Evolutionary conservation across 2,113 vertebrate genomes (phyloP).

Genomic region (Cephalophus harveyi): DNA sequence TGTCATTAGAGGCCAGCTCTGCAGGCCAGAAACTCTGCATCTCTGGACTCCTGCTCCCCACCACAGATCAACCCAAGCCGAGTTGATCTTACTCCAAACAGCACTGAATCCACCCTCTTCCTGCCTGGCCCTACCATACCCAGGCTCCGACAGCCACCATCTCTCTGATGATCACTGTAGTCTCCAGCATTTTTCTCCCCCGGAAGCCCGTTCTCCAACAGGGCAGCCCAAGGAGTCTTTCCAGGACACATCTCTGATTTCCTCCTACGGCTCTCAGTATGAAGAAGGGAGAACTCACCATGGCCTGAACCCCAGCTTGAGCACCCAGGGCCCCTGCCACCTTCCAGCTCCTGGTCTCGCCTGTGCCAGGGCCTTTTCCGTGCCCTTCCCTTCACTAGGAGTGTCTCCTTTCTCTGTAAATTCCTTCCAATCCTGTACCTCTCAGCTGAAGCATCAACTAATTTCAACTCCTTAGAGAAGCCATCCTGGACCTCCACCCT

Average conservation of each 20-base stretch:
- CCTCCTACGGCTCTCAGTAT: neutral
- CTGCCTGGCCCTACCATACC: rapidly evolving
- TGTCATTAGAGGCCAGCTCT: neutral
- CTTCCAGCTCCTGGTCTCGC: neutral
- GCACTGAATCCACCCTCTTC: neutral
- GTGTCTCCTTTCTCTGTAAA: neutral
- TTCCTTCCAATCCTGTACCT: no score
- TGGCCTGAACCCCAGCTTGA: neutral
- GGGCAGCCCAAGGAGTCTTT: neutral
- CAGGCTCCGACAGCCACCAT: rapidly evolving
- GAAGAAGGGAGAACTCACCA: neutral
- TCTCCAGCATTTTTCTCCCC: neutral
- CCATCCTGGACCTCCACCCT: neutral
- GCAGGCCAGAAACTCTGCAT: neutral
- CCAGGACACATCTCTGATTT: neutral
- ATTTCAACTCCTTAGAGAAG: neutral
- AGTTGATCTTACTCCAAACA: neutral
- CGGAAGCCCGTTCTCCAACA: rapidly evolving
- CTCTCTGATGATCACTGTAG: neutral
- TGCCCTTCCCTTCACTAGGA: neutral
- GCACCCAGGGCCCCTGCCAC: neutral
- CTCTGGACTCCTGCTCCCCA: neutral
- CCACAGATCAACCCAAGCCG: neutral
- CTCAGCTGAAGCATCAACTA: neutral
- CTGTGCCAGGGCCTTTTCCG: neutral